Conservation (phyloP, 2,888 invertebrate genomes). For the Dryobotodes eremita region DNA sequence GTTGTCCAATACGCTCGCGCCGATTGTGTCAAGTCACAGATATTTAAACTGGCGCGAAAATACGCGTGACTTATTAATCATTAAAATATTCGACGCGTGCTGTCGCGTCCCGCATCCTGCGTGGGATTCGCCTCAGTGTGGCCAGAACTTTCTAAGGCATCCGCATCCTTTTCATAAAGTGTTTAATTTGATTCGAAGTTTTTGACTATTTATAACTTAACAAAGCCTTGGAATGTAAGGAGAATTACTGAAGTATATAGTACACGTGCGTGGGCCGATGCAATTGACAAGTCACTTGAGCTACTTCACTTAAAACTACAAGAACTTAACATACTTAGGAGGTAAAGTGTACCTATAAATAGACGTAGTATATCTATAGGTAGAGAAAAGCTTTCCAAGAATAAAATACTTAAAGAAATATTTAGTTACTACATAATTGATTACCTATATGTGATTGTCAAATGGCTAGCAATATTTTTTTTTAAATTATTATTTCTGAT, state of each 20-base stretch:
- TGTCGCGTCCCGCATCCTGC: background rate
- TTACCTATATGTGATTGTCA: background rate
- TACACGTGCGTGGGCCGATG: conserved; percentile 4
- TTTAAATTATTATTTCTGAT: too few relatives aligned
- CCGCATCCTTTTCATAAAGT: background rate
- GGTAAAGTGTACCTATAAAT: conserved; percentile 11
- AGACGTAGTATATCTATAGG: background rate
- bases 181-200: background rate
- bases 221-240: background rate
- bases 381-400: background rate
- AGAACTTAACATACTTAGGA: conserved; percentile 1
- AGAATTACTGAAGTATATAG: background rate
- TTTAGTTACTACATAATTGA: background rate
- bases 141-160: background rate
- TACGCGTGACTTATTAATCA: too few relatives aligned
- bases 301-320: conserved; percentile 4
- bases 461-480: too few relatives aligned
- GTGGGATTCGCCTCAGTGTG: background rate
- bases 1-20: too few relatives aligned
- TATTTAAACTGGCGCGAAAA: too few relatives aligned
- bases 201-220: background rate
- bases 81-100: too few relatives aligned
- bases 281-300: conserved; percentile 23
- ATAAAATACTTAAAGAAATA: background rate
- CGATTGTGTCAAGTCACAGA: too few relatives aligned